phyloP scores from a whole-genome alignment of 2,888 invertebrate genomes.

The Apamea epomidion region DNA sequence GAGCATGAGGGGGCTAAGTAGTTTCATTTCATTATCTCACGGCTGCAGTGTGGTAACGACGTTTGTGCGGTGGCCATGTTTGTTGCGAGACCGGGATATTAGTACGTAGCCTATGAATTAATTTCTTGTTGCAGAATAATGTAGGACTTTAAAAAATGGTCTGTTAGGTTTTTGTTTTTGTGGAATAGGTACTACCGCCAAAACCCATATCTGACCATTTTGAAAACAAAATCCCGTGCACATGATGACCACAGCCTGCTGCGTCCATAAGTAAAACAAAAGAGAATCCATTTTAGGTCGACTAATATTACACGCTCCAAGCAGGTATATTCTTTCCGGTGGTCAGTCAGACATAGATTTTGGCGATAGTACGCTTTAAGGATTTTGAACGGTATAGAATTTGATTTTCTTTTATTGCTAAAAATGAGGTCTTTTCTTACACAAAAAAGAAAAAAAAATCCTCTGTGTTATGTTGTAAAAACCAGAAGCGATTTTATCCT shows the following conservation, averaged over 20 bases:
- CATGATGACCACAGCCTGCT: too few relatives aligned
- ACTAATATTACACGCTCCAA: too few relatives aligned
- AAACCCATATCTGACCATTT: too few relatives aligned
- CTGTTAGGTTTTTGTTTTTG: not conserved
- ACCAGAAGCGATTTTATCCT: not conserved
- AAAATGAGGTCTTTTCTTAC: too few relatives aligned
- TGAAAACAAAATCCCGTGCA: too few relatives aligned
- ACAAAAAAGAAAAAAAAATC: not conserved
- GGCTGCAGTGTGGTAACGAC: conserved; percentile 65
- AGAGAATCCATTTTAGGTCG: too few relatives aligned
- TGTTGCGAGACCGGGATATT: conserved; percentile 7
- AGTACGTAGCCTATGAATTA: not conserved
- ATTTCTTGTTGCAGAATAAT: not conserved
- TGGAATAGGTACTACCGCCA: not conserved
- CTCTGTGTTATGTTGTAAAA: not conserved
- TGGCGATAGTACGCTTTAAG: not conserved
- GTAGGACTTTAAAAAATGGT: not conserved
- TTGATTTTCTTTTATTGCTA: not conserved
- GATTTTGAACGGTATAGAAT: too few relatives aligned
- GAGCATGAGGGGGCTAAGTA: conserved; percentile 67
- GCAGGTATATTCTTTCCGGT: too few relatives aligned
- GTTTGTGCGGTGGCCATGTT: conserved; percentile 56
- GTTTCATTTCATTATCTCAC: conserved; percentile 70
- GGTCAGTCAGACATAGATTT: too few relatives aligned
- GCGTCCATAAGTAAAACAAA: too few relatives aligned